Base-by-base conservation (phyloP, 2,797 vertebrate genomes). In the Glyptemys insculpta region DNA sequence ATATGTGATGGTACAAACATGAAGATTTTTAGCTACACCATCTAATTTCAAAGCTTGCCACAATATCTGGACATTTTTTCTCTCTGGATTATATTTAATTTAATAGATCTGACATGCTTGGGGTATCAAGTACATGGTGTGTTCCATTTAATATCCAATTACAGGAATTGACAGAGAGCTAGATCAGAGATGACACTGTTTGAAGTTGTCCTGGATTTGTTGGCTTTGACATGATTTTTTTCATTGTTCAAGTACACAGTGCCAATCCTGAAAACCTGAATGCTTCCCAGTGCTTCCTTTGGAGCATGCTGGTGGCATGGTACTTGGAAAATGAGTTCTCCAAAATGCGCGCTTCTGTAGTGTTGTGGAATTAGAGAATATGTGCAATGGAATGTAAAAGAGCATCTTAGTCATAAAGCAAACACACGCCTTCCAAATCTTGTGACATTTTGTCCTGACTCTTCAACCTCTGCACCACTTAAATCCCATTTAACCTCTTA, bases 321-420 rank as follows among this genome's bases (percentile, higher is more conserved):
- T 50, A 3, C 7, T 27, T 49, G 85, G 54, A 82, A 85, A 93
- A 90, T 41, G 54, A 94, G 31, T 82, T 74, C 54, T 95, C 65
- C 47, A 91, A 10, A 72, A 57, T 88, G 57, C 72, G 53, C 86
- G 81, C n/a, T 92, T 59, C n/a, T 19, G 72, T 56, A 89, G 23
- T 62, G 65, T 93, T 95, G 91, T 83, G 74, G n/a, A 85, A 81
- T 72, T 92, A 84, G 57, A 85, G 31, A 18, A 7, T 52, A 29
- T 85, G 86, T 95, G 80, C 79, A 95, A 97, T n/a, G n/a, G 74
- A 81, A 81, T 65, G 53, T n/a, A 54, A 90, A 85, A 90, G n/a
- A 81, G 25, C 72, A 91, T 78, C 68, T 53, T 81, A 83, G 59
- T n/a, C 82, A 91, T 93, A 96, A 97, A 95, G 95, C 95, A 95